phyloP scores from a whole-genome alignment of 2,888 invertebrate species.

The Hermaeophaga mercurialis region DNA sequence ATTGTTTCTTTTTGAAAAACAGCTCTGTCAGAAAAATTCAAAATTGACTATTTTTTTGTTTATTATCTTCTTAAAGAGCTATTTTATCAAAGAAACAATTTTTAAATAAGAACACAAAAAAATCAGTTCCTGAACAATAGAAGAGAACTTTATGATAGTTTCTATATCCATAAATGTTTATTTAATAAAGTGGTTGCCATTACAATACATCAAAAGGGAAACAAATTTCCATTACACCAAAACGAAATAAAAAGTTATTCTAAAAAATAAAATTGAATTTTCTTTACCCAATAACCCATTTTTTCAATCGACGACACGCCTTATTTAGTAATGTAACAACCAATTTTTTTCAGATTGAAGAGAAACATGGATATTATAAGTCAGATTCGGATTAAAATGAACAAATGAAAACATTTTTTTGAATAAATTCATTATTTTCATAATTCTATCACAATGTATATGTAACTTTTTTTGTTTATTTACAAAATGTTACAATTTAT shows the following conservation, averaged over 20 bases:
- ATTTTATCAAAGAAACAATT: neutral
- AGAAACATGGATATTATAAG: constrained; percentile 2
- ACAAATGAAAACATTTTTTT: constrained; percentile 13
- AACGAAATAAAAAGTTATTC: constrained; percentile 39
- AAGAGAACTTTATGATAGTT: neutral
- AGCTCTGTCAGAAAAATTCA: neutral
- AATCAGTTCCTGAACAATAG: constrained; percentile 4
- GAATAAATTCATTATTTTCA: constrained; percentile 25
- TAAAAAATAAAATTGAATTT: constrained; percentile 34
- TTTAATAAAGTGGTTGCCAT: constrained; percentile 25
- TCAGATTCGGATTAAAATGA: constrained; percentile 15
- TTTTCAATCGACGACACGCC: constrained; percentile 30
- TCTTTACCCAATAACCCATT: constrained; percentile 27
- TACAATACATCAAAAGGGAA: constrained; percentile 45
- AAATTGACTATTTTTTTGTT: neutral
- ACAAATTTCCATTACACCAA: constrained; percentile 47
- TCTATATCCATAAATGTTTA: constrained; percentile 1
- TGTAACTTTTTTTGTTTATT: constrained; percentile 31
- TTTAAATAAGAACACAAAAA: constrained; percentile 11
- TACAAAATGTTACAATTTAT: constrained; percentile 38
- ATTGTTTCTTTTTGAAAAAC: neutral
- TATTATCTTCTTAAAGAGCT: neutral
- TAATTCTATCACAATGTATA: constrained; percentile 34
- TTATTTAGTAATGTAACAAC: constrained; percentile 29
- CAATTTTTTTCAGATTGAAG: constrained; percentile 11